phyloP scores from a whole-genome alignment of 1,140 invertebrate species.

The Drosophila punjabiensis region DNA sequence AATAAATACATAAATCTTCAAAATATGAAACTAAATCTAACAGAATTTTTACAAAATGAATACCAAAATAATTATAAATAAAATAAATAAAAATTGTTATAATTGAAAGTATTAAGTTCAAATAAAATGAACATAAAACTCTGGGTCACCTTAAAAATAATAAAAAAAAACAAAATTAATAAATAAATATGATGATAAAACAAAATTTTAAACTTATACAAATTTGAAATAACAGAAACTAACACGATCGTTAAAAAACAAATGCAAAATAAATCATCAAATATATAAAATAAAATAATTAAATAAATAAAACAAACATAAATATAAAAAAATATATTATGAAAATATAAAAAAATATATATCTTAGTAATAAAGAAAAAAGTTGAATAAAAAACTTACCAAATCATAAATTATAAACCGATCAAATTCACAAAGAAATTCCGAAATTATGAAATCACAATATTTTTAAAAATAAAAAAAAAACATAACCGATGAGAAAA shows the following conservation, averaged over 20 bases:
- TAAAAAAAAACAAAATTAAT: background rate
- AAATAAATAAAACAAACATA: background rate
- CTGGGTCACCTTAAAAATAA: too few species aligned
- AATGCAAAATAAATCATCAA: too few species aligned
- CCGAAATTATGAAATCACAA: background rate
- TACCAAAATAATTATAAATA: background rate
- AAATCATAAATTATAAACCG: constrained; percentile 13
- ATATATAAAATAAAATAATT: background rate
- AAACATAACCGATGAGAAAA: background rate
- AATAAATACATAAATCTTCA: background rate
- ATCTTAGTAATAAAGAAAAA: constrained; percentile 4
- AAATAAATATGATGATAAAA: background rate
- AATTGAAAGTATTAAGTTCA: too few species aligned
- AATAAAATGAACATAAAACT: too few species aligned
- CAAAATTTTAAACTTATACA: background rate
- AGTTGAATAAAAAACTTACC: constrained; percentile 33
- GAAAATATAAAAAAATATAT: background rate
- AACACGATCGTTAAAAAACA: too few species aligned
- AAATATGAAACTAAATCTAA: too few species aligned
- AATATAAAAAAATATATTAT: background rate
- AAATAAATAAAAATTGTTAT: background rate
- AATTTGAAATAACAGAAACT: too few species aligned
- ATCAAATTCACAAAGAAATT: background rate
- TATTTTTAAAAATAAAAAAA: background rate
- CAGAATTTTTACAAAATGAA: too few species aligned